Evolutionary conservation across 23 tunicate genomes (phyloP), one percentile per base, ranked within the genome.

Genomic region (Trididemnum nubilum): DNA sequence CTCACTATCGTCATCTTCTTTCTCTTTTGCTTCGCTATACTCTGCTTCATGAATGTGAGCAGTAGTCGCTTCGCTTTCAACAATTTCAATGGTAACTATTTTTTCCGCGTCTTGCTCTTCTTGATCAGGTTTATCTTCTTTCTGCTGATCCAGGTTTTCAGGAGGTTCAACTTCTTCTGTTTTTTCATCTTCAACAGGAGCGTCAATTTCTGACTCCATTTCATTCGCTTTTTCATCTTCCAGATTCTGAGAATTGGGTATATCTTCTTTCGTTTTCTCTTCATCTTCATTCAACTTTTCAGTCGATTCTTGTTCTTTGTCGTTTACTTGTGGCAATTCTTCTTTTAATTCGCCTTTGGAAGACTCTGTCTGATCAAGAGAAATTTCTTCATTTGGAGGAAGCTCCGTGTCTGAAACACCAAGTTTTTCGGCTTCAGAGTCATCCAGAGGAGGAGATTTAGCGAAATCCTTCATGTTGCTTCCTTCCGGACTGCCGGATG

Each of bases 111-210:
- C 67, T 15, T 18, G 33, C 33, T 66, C 44, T 2, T 64, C 87
- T 30, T 82, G 18, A 27, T 73, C 9, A 31, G 5, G 52, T 63
- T 34, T 64, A 19, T 80, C 83, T 19, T 63, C 35, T 9, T 5
- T 24, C 7, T 63, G 49, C 51, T 63, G 35, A 18, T 83, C 54
- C 59, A 18, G 73, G 2, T 4, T 73, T 36, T 58, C 87, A 24
- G 58, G 0, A 37, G 29, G 60, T 67, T 65, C 50, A 1, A 38
- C 82, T 66, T 36, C 35, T 69, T 66, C 85, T 40, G 35, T 29
- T 3, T 71, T 69, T 36, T 78, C 75, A 4, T 3, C 44, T 57
- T 30, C 49, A 27, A 15, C 69, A 22, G 4, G 69, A 61, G 27
- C 24, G 29, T 22, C 80, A 50, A 15, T 36, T 50, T 75, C 65